Evolutionary conservation across 2,888 invertebrate species (phyloP), one percentile per base, ranked within the genome.

Genomic region (Steinernema hermaphroditum): DNA sequence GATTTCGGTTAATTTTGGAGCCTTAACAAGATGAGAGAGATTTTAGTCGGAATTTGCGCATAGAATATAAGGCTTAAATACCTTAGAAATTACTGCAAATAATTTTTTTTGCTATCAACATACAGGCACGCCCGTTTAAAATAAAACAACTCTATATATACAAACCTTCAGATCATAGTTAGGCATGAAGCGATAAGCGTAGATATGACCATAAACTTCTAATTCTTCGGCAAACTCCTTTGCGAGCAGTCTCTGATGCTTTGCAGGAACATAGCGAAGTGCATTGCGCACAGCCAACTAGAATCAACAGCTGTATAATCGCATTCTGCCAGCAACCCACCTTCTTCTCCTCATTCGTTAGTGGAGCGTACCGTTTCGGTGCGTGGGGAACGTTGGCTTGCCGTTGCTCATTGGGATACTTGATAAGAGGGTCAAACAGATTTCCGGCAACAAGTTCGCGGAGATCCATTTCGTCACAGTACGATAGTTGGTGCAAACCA

Each of bases 241-340:
- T 0, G 88, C 89, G 74, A 91, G 82, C 0, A 80, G 76, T 0
- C 78, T 80, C 76, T 91, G 91, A 2, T 86, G 79, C 19, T 87
- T 71, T 0, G 81, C 72, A 0, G 90, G 90, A 78, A 91, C 89
- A 83, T 91, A 91, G 12, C 91, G 88, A 29, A 91, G 86, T 0
- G 90, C 89, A 87, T 91, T 91, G 72, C 86, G 82, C 14, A 91
- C 78, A 0, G 91, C 90, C 27, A 89, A 81, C 90, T 90, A 29
- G 19, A 68, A 44, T 2, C 14, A 6, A 24, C 22, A 24, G 19
- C 4, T 16, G 19, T 6, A 12, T n/a, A 70, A 44, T 43, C 1
- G 0, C 9, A 22, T 4, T 50, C 24, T 12, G 27, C 1, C 16
- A 0, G 19, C 9, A 6, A 22, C 29, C n/a, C 0, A 82, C 83